Base-by-base conservation (phyloP, 2,888 invertebrate genomes). In the Perithous albicinctus region DNA sequence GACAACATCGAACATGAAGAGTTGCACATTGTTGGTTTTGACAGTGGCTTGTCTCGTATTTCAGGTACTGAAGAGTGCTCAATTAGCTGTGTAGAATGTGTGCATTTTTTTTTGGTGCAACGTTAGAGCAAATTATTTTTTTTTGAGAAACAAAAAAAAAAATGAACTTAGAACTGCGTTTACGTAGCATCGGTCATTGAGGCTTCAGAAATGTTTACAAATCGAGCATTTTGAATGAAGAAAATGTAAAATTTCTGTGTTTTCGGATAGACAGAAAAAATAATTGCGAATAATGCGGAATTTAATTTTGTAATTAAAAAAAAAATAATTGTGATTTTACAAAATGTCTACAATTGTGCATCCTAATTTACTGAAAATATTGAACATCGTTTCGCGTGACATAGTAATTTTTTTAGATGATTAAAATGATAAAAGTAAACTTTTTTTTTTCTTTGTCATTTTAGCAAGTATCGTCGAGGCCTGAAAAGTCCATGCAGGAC, bases 1-100 rank as follows among this genome's bases (percentile, higher is more conserved):
- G 26, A 67, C 18, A 51, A 51, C 67, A 29, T 75, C 66, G 43
- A 46, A 66, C 70, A 84, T 84, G 82, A 84, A 80, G 80, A 70
- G 35, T 74, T 78, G 72, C 54, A 72, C 72, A 46, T 35, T 75
- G 12, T 41, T 78, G 32, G 15, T 75, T 75, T 70, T 82, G n/a
- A 38, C 48, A 18, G 59, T 82, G 64, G 59, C 61, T 8, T 70
- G 48, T 61, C 35, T 78, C 35, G 20, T 75, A 12, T n/a, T 82
- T 26, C 70, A 78, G 82, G 82, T 82, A 61, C 48, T 41, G 0
- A 6, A 46, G 15, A n/a, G 26, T 12, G n/a, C 26, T 29, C 7
- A 4, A n/a, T 56, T 29, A 63, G 7, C 12, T 41, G 0, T 41
- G 2, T 7, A 63, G n/a, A 41, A 26, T 23, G 29, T 56, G 26